Evolutionary conservation across 2,888 invertebrate genomes (phyloP).

Genomic region (Thereva nobilitata): DNA sequence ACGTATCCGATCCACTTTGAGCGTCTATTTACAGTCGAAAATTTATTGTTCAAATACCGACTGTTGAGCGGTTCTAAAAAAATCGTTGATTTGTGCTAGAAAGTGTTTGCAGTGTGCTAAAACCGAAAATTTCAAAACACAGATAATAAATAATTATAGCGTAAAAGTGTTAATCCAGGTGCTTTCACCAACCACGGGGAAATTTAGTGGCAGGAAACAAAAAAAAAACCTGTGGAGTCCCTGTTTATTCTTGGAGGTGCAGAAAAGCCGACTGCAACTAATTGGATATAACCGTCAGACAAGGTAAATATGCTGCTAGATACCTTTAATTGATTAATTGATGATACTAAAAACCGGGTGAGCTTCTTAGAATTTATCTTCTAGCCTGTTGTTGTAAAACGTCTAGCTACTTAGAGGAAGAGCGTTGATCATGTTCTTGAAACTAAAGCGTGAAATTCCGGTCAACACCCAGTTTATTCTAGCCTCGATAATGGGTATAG

Average conservation of each 20-base stretch:
- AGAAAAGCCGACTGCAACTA: constrained; percentile 14
- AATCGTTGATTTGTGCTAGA: background rate
- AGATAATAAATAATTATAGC: background rate
- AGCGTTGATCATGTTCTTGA: too few relatives aligned
- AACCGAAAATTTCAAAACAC: constrained; percentile 3
- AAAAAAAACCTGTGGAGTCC: constrained; percentile 6
- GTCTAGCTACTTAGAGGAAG: too few relatives aligned
- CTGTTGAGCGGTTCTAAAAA: background rate
- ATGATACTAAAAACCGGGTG: background rate
- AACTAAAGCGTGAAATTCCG: too few relatives aligned
- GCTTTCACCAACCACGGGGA: constrained; percentile 7
- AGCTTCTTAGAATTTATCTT: too few relatives aligned
- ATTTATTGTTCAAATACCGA: too few relatives aligned
- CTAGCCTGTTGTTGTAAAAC: too few relatives aligned
- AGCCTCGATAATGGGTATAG: too few relatives aligned
- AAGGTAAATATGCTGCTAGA: constrained; percentile 19
- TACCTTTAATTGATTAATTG: background rate
- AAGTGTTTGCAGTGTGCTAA: constrained; percentile 2
- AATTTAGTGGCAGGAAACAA: constrained; percentile 9
- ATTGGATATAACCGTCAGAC: constrained; percentile 35
- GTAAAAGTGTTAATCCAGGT: constrained; percentile 6
- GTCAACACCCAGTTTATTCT: too few relatives aligned
- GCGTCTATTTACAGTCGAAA: too few relatives aligned
- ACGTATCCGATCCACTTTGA: constrained; percentile 10
- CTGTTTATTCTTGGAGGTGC: constrained; percentile 2